A percentile compares a stretch with the other conserved stretches of the same genome.
phyloP scores from a whole-genome alignment of 1,140 invertebrate genomes.

The Tetramorium simillimum region DNA sequence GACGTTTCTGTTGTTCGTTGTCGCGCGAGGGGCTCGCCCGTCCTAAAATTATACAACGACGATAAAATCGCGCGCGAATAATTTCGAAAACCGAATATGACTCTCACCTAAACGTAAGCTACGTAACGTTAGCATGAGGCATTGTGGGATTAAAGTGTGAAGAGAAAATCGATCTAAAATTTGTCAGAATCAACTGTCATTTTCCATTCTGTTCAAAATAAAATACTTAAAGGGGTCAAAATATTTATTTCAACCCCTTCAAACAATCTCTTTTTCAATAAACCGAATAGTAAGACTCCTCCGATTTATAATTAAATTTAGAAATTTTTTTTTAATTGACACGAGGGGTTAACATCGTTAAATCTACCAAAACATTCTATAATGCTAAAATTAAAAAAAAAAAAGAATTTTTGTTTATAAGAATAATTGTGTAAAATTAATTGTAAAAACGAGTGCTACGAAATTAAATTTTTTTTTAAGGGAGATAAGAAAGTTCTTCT shows the following conservation, averaged over 20 bases:
- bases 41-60: conserved; percentile 38
- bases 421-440: not conserved
- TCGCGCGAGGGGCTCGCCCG: conserved; percentile 13
- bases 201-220: not conserved
- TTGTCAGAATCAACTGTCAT: not conserved
- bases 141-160: not conserved
- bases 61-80: conserved; percentile 46
- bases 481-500: not conserved
- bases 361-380: not conserved
- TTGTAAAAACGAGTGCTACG: not conserved
- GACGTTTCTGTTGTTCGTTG: conserved; percentile 43
- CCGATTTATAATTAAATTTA: too few species aligned
- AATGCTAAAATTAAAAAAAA: not conserved
- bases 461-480: not conserved
- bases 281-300: too few species aligned
- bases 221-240: too few species aligned
- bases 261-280: too few species aligned
- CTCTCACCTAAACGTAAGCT: conserved; percentile 7
- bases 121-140: not conserved
- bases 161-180: not conserved
- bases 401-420: not conserved
- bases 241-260: too few species aligned
- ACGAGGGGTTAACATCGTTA: not conserved
- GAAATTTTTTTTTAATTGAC: too few species aligned
- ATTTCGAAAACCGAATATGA: conserved; percentile 8